Conservation (phyloP, 2,888 invertebrate species). For the Gari tellinella region DNA sequence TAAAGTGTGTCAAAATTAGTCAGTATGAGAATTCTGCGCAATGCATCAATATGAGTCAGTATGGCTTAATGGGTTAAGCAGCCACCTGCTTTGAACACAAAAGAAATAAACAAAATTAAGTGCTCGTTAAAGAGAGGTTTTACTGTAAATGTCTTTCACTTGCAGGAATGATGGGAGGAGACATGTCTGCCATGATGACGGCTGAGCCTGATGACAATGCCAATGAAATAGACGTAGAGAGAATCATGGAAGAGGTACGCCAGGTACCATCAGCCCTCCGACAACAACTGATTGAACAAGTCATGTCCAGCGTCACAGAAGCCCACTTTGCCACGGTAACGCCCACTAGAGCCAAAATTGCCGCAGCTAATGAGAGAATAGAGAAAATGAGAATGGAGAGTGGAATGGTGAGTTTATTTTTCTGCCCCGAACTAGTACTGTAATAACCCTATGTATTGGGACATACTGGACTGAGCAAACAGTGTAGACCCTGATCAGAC, state of each 20-base stretch:
- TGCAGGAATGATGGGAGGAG: no score
- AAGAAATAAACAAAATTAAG: no score
- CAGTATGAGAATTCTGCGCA: no score
- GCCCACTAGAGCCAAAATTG: constrained; percentile 93
- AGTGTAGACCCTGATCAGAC: constrained; percentile 1
- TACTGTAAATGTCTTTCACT: no score
- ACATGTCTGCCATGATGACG: background rate
- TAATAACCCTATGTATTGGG: no score
- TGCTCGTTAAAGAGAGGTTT: no score
- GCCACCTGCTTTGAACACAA: no score
- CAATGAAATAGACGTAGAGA: constrained; percentile 61
- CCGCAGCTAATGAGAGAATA: constrained; percentile 71
- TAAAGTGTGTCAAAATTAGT: no score
- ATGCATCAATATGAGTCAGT: no score
- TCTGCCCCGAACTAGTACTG: no score
- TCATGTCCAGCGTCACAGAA: constrained; percentile 93
- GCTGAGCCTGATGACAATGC: constrained; percentile 54
- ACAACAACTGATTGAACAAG: constrained; percentile 72
- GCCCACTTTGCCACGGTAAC: constrained; percentile 98
- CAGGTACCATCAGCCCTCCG: constrained; percentile 69
- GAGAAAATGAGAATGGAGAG: constrained; percentile 55
- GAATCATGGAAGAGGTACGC: constrained; percentile 70
- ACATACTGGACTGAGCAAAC: no score
- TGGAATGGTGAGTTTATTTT: constrained; percentile 59
- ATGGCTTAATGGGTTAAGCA: no score